phyloP scores from a whole-genome alignment of 2,888 invertebrate genomes.

The Drosophila nr. fundita region DNA sequence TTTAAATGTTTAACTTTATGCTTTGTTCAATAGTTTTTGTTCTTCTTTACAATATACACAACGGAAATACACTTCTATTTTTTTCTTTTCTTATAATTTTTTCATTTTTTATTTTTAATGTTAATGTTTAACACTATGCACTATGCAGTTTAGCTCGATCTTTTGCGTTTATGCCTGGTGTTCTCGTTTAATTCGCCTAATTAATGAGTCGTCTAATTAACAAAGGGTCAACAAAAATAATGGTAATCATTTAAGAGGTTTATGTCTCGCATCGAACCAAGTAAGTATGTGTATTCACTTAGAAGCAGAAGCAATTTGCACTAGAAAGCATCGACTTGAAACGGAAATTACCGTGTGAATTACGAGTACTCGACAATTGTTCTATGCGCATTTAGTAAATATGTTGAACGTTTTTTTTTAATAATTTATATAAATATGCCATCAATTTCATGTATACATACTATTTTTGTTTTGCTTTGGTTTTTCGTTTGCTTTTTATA shows the following conservation, averaged over 20 bases:
- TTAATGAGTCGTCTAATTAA: conserved; percentile 9
- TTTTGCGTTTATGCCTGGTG: conserved; percentile 77
- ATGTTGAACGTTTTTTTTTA: conserved; percentile 12
- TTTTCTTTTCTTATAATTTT: too few relatives aligned
- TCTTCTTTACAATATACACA: conserved; percentile 77
- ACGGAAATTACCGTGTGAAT: conserved; percentile 8
- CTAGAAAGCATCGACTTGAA: conserved; percentile 47
- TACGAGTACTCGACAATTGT: conserved; percentile 2
- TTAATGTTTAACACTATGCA: conserved; percentile 65
- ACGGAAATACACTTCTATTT: conserved; percentile 61
- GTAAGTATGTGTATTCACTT: conserved; percentile 11
- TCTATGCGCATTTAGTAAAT: conserved; percentile 12
- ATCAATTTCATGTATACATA: conserved; percentile 36
- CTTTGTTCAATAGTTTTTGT: conserved; percentile 59
- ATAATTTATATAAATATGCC: conserved; percentile 41
- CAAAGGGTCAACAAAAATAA: conserved; percentile 5
- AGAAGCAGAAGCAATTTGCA: conserved; percentile 54
- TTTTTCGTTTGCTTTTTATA: conserved; percentile 13
- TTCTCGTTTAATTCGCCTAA: conserved; percentile 47
- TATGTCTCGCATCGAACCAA: conserved; percentile 60
- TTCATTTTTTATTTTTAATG: conserved; percentile 10
- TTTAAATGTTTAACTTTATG: conserved; percentile 81
- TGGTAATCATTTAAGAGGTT: conserved; percentile 9
- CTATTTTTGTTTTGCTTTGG: background rate
- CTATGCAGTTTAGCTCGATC: conserved; percentile 78